Evolutionary conservation across 2,888 invertebrate species (phyloP).

Genomic region (Drosophila peninsularis): DNA sequence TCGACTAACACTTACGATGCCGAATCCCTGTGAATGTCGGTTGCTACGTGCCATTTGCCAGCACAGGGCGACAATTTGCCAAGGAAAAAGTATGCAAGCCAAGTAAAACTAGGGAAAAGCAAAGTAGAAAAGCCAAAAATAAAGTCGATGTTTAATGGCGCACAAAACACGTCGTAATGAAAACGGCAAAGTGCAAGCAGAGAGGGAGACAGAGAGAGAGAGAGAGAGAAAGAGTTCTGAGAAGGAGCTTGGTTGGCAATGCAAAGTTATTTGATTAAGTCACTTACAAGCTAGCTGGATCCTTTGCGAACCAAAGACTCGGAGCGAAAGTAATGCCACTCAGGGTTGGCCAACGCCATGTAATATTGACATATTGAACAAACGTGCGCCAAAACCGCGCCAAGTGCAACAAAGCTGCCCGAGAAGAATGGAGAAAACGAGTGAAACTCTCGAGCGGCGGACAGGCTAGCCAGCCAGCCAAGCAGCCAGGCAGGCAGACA

Average conservation of each 20-base stretch:
- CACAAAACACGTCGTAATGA: conserved; percentile 70
- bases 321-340: conserved; percentile 64
- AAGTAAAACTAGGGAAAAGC: neutral
- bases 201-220: neutral
- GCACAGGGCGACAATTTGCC: conserved; percentile 60
- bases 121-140: conserved; percentile 52
- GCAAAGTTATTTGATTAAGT: conserved; percentile 80
- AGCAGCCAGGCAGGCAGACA: conserved; percentile 36
- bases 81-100: conserved; percentile 28
- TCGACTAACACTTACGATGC: conserved; percentile 15
- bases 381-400: conserved; percentile 66
- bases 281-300: conserved; percentile 67
- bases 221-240: neutral
- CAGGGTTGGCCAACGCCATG: conserved; percentile 66
- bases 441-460: conserved; percentile 13
- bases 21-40: conserved; percentile 55
- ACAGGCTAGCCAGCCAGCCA: neutral
- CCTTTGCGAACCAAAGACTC: conserved; percentile 34
- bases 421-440: conserved; percentile 9
- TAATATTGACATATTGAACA: conserved; percentile 81
- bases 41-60: conserved; percentile 54
- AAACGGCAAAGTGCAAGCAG: conserved; percentile 35
- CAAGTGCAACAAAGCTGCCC: conserved; percentile 58
- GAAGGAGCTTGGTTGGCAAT: conserved; percentile 33
- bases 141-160: conserved; percentile 78